A percentile compares a stretch with the other conserved stretches of the same genome.
Evolutionary conservation across 2,797 vertebrate genomes (phyloP).

Genomic region (Sciurus carolinensis): DNA sequence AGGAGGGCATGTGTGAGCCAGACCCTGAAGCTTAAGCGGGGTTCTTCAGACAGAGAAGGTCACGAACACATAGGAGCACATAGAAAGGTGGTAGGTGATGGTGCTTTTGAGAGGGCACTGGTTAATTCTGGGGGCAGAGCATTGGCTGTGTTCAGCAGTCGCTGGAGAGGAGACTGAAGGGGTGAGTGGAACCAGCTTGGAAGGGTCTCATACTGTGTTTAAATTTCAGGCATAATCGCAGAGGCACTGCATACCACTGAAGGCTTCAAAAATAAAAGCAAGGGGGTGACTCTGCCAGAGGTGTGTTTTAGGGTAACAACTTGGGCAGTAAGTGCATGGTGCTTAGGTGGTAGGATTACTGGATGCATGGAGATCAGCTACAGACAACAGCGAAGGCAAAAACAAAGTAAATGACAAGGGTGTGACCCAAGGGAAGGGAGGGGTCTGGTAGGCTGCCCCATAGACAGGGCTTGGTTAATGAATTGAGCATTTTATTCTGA

Average conservation of each 20-base stretch:
- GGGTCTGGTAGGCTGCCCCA: not conserved
- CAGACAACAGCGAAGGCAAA: not conserved
- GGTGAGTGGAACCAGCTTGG: not conserved
- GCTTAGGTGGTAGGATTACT: not conserved
- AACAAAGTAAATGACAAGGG: not conserved
- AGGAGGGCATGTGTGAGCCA: not conserved
- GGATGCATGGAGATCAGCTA: not conserved
- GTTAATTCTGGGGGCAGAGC: not conserved
- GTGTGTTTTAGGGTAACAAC: not conserved
- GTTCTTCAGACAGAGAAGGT: not conserved
- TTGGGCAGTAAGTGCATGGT: not conserved
- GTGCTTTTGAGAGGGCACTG: not conserved
- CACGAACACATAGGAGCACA: not conserved
- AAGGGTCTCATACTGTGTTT: not conserved
- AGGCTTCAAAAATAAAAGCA: not conserved
- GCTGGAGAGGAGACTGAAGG: not conserved
- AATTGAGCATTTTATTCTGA: not conserved
- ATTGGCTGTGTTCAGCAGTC: not conserved
- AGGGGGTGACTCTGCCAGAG: not conserved
- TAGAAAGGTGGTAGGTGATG: not conserved
- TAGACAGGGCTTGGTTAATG: not conserved
- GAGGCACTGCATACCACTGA: not conserved
- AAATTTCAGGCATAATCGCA: not conserved
- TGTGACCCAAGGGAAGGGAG: not conserved
- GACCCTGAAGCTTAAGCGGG: not conserved